phyloP scores from a whole-genome alignment of 2,888 invertebrate species.

The Parapristionchus giblindavisi region DNA sequence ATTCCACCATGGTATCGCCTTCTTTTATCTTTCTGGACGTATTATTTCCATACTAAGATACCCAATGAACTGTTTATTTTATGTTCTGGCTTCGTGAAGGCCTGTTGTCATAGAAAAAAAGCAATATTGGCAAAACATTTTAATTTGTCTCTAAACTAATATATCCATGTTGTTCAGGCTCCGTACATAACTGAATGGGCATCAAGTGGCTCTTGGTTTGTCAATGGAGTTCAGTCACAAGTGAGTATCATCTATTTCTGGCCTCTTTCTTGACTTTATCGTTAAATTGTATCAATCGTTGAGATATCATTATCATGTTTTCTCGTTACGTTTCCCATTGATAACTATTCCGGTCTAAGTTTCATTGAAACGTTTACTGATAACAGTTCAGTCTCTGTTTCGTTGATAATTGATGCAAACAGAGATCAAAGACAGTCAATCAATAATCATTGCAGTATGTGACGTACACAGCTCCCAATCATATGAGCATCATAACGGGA shows the following conservation, averaged over 20 bases:
- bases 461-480: slow-evolving; percentile 35
- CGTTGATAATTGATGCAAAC: too few species aligned
- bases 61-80: too few species aligned
- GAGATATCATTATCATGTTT: too few species aligned
- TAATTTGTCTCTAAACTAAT: not conserved
- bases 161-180: slow-evolving; percentile 39
- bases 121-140: not conserved
- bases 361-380: too few species aligned
- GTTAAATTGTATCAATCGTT: too few species aligned
- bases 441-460: slow-evolving; percentile 25
- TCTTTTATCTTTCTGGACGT: not conserved
- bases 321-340: too few species aligned
- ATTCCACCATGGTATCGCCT: slow-evolving; percentile 33
- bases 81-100: not conserved
- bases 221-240: slow-evolving; percentile 48
- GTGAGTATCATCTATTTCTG: not conserved
- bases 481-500: slow-evolving; percentile 40
- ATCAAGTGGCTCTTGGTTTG: slow-evolving; percentile 48
- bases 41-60: not conserved
- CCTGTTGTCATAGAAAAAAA: not conserved
- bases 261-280: too few species aligned
- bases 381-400: too few species aligned
- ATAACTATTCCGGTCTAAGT: too few species aligned
- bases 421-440: too few species aligned
- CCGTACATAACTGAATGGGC: slow-evolving; percentile 56